Evolutionary conservation across 1,140 invertebrate genomes (phyloP).

Genomic region (Drosophila pectinifera): DNA sequence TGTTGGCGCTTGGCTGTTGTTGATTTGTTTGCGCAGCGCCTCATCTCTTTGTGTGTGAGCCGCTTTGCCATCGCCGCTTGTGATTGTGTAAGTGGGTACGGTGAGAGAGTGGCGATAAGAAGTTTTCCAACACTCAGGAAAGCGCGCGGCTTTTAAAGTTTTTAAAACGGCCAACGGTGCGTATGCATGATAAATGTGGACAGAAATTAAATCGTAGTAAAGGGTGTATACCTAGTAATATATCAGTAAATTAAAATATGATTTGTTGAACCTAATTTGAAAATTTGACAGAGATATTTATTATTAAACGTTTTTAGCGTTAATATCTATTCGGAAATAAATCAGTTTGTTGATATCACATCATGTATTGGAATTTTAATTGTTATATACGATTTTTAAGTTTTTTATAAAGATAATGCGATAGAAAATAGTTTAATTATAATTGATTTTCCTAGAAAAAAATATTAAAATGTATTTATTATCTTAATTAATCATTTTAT

Average conservation of each 20-base stretch:
- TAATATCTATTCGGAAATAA: no score
- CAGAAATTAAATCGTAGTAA: neutral
- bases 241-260: no score
- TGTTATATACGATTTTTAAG: neutral
- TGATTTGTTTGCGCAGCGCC: constrained; percentile 46
- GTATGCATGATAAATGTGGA: constrained; percentile 48
- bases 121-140: constrained; percentile 60
- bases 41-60: constrained; percentile 46
- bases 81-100: constrained; percentile 3
- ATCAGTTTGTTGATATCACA: no score
- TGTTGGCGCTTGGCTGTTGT: constrained; percentile 48
- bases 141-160: constrained; percentile 40
- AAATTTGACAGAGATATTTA: no score
- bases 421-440: neutral
- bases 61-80: constrained; percentile 41
- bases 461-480: neutral
- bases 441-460: neutral
- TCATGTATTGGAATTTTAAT: no score
- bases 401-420: neutral
- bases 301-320: no score
- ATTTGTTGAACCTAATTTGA: no score
- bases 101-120: constrained; percentile 2
- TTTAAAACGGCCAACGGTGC: constrained; percentile 53
- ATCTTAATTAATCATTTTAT: neutral
- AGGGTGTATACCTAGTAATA: neutral